Conservation (phyloP, 2,888 invertebrate genomes). For the Yponomeuta malinellus region DNA sequence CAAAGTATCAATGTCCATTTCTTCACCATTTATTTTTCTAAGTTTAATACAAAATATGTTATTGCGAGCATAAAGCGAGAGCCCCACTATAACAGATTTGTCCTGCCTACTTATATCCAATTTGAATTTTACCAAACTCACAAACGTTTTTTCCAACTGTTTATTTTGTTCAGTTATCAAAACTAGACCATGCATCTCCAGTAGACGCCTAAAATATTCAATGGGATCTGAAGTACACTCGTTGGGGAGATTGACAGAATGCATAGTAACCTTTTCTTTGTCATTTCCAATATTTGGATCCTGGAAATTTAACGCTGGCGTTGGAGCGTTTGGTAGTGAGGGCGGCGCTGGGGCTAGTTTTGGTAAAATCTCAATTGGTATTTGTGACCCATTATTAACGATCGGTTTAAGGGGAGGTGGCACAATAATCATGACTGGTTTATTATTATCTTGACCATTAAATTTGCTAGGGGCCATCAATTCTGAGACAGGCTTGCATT, state of each 20-base stretch:
- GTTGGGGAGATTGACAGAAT: slow-evolving; percentile 53
- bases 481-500: slow-evolving; percentile 58
- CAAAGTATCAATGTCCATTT: slow-evolving; percentile 40
- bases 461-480: slow-evolving; percentile 38
- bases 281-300: not conserved
- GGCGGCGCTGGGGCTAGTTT: slow-evolving; percentile 22
- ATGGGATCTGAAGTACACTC: slow-evolving; percentile 51
- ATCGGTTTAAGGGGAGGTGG: not conserved
- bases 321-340: not conserved
- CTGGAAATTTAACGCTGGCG: not conserved
- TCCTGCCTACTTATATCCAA: slow-evolving; percentile 46
- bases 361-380: not conserved
- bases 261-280: slow-evolving; percentile 24
- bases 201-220: slow-evolving; percentile 44
- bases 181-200: slow-evolving; percentile 41
- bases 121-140: slow-evolving; percentile 51
- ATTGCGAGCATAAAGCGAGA: slow-evolving; percentile 37
- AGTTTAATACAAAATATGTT: slow-evolving; percentile 48
- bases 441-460: not conserved
- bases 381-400: not conserved
- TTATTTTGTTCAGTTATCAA: slow-evolving; percentile 35
- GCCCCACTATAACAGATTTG: slow-evolving; percentile 38
- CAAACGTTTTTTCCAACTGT: slow-evolving; percentile 28
- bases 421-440: not conserved
- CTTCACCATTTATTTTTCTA: slow-evolving; percentile 34